phyloP scores from a whole-genome alignment of 2,113 vertebrate species.

The Notechis scutatus region DNA sequence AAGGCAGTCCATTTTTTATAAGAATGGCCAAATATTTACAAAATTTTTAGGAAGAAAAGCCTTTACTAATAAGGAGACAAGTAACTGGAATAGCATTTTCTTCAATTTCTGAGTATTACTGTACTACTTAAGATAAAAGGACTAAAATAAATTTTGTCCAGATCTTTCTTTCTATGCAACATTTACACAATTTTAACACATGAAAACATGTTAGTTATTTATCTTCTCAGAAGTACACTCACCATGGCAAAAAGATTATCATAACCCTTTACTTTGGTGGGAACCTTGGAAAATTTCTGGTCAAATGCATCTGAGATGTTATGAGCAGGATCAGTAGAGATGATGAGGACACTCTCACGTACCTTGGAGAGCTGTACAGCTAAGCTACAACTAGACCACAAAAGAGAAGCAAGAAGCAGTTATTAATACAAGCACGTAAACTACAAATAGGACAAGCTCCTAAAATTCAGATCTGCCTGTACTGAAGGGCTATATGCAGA shows the following conservation, averaged over 20 bases:
- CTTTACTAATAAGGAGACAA: not conserved
- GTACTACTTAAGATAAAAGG: not conserved
- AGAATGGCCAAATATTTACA: not conserved
- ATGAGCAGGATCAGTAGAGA: conserved; percentile 94
- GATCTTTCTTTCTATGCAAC: not conserved
- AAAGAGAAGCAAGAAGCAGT: conserved; percentile 5
- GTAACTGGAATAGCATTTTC: not conserved
- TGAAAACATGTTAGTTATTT: not conserved
- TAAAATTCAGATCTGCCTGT: not conserved
- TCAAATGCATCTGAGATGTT: conserved; percentile 97
- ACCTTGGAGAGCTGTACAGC: conserved; percentile 90
- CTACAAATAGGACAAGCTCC: not conserved
- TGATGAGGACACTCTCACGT: conserved; percentile 96
- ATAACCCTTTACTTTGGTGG: conserved; percentile 93
- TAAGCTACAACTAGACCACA: conserved; percentile 82
- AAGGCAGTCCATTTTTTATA: not conserved
- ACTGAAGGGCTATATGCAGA: not conserved
- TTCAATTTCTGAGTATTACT: not conserved
- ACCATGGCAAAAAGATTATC: conserved; percentile 98
- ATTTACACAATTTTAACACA: not conserved
- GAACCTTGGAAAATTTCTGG: conserved; percentile 97
- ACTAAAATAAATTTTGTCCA: not conserved
- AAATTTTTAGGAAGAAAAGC: not conserved
- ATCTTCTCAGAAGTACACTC: conserved; percentile 47
- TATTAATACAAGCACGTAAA: not conserved